These are phyloP conservation scores for Triops cancriformis DNA, from an alignment of 1,140 invertebrate genomes.

Conservation along the genomic window DNA sequence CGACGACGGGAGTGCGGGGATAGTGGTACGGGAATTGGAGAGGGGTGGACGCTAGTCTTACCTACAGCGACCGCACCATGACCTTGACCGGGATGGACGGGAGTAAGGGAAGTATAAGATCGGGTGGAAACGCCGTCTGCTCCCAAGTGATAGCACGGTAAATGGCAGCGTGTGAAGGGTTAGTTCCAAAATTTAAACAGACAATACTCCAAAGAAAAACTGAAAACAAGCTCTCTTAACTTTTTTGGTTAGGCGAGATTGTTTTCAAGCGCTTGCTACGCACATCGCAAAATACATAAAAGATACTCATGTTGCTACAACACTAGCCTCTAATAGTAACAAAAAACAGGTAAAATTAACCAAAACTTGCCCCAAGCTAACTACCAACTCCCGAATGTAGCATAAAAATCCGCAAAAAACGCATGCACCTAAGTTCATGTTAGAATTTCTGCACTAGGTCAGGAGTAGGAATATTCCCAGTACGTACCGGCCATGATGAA, in stretches of 20 bases:
- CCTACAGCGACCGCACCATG: constrained; percentile 29
- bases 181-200: background rate
- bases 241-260: too few relatives aligned
- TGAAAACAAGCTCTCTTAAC: too few relatives aligned
- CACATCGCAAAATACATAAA: too few relatives aligned
- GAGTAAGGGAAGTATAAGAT: constrained; percentile 38
- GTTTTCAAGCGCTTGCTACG: too few relatives aligned
- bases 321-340: too few relatives aligned
- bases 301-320: too few relatives aligned
- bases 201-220: background rate
- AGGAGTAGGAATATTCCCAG: background rate
- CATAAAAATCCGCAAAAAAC: too few relatives aligned
- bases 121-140: constrained; percentile 34
- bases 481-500: background rate
- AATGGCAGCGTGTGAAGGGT: background rate
- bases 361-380: too few relatives aligned
- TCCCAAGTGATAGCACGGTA: background rate
- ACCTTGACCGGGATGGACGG: constrained; percentile 38
- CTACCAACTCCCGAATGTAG: too few relatives aligned
- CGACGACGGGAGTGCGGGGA: background rate
- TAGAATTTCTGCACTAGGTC: background rate
- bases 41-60: background rate
- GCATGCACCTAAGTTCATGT: too few relatives aligned
- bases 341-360: too few relatives aligned
- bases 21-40: background rate